These are phyloP conservation scores for Netta rufina DNA, from an alignment of 2,797 vertebrate species.

Conservation along the genomic window DNA sequence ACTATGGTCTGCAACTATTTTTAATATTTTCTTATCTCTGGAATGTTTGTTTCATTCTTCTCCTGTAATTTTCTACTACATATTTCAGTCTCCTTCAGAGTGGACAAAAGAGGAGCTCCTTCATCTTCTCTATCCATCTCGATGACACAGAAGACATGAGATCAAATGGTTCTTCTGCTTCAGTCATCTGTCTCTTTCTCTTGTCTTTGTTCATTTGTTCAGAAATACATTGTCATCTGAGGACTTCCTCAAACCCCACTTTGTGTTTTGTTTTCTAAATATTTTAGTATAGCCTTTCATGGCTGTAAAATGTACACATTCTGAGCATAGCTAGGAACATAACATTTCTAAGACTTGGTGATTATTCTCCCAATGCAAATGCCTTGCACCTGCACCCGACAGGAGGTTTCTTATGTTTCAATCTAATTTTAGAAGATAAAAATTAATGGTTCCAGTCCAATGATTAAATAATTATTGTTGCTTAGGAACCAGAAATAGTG, in stretches of 20 bases:
- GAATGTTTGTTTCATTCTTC: neutral
- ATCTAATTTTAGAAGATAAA: slow-evolving; percentile 1
- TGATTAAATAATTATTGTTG: neutral
- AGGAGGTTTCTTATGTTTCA: neutral
- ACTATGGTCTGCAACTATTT: neutral
- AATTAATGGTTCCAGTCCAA: neutral
- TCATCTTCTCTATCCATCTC: neutral
- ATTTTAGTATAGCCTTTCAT: neutral
- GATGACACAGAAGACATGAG: neutral
- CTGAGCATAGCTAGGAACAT: neutral
- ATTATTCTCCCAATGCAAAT: neutral
- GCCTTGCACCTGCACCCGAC: neutral
- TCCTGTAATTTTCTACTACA: neutral
- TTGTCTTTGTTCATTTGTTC: neutral
- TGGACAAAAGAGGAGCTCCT: neutral
- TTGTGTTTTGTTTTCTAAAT: neutral
- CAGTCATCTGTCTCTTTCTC: neutral
- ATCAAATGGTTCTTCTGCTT: neutral
- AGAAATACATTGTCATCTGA: neutral
- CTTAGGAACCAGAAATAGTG: neutral
- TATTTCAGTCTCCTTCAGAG: neutral
- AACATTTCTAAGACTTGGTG: neutral
- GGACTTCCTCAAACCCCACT: accelerated
- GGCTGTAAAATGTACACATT: neutral
- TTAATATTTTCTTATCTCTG: neutral